A percentile compares a stretch with the other conserved stretches of the same genome.
These are phyloP conservation scores for Talpa occidentalis DNA, from an alignment of 2,113 vertebrate genomes.

Conservation along the genomic window DNA sequence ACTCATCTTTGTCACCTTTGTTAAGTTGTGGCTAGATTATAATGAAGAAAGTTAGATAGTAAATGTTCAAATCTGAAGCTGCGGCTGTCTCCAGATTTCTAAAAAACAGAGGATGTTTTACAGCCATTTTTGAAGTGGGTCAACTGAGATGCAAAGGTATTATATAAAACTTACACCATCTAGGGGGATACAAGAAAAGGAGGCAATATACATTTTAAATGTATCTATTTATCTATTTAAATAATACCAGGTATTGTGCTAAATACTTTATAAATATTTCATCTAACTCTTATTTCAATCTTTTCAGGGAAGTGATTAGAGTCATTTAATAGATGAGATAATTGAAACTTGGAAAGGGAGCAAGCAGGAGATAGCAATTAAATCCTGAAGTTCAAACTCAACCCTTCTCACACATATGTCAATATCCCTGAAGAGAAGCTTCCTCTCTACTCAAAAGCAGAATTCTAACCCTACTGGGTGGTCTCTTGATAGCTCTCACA, in stretches of 20 bases:
- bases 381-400: conserved; percentile 11
- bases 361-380: background rate
- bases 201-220: background rate
- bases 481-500: background rate
- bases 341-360: background rate
- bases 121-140: background rate
- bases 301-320: background rate
- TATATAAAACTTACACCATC: background rate
- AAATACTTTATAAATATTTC: background rate
- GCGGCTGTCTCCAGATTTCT: background rate
- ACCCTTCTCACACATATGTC: background rate
- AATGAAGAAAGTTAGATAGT: background rate
- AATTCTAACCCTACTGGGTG: background rate
- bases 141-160: conserved; percentile 11
- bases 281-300: background rate
- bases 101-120: background rate
- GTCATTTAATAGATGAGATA: background rate
- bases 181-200: background rate
- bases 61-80: background rate
- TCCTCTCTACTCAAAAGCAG: background rate
- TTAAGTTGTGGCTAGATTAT: background rate
- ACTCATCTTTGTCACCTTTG: background rate
- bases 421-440: background rate
- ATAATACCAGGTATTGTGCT: background rate
- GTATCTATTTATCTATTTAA: background rate